These are phyloP conservation scores for Sclerurus mexicanus DNA, from an alignment of 2,113 vertebrate species.

Conservation along the genomic window DNA sequence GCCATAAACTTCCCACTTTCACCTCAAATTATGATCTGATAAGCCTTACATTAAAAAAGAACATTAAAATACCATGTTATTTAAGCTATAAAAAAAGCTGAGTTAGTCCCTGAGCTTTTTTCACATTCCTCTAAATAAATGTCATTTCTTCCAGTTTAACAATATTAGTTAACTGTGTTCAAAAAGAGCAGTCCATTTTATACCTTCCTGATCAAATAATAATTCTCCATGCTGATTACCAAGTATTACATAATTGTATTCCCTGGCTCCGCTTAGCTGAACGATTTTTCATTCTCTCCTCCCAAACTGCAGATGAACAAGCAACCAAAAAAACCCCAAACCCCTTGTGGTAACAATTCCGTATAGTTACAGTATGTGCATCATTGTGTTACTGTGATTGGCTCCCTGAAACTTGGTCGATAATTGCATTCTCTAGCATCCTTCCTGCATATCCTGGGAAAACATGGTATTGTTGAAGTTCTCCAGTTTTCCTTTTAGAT, in stretches of 20 bases:
- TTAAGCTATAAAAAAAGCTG: not conserved
- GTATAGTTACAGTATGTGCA: not conserved
- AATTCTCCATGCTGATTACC: constrained; percentile 27
- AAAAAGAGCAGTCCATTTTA: constrained; percentile 23
- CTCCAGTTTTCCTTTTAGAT: not conserved
- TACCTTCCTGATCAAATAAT: constrained; percentile 65
- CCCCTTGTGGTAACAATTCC: not conserved
- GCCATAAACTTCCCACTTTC: not conserved
- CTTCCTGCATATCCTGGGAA: not conserved
- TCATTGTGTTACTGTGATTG: not conserved
- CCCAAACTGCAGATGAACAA: not conserved
- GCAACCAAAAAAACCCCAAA: not conserved
- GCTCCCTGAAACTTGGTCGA: not conserved
- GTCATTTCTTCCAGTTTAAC: constrained; percentile 30
- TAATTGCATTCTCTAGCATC: not conserved
- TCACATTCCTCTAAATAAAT: constrained; percentile 46
- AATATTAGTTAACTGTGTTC: constrained; percentile 30
- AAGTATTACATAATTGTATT: constrained; percentile 45
- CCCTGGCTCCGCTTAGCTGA: not conserved
- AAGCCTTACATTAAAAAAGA: not conserved
- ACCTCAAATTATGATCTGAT: not conserved
- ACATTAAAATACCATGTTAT: not conserved
- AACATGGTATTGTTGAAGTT: not conserved
- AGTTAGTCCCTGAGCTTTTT: constrained; percentile 4
- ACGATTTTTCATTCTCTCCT: constrained; percentile 13